Percentiles rank a stretch among this genome's conserved stretches.
phyloP scores from a whole-genome alignment of 1,140 invertebrate species.

The Zaprionus inermis region DNA sequence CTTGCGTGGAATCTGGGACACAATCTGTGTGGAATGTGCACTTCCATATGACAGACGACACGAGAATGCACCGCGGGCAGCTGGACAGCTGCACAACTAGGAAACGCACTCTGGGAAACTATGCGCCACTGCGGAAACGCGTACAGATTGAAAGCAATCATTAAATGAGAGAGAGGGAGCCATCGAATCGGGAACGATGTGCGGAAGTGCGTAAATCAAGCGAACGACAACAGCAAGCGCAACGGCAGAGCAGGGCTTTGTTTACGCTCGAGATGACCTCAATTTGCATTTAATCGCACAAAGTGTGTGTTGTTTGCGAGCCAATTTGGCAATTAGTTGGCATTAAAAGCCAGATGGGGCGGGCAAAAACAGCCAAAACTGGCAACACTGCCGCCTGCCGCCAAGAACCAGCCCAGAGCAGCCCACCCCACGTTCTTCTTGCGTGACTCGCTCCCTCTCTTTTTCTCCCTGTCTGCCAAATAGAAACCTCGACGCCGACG shows the following conservation, averaged over 20 bases:
- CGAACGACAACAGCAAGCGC: slow-evolving; percentile 15
- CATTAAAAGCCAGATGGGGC: background rate
- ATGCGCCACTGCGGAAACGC: slow-evolving; percentile 52
- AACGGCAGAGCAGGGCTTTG: background rate
- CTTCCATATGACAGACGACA: slow-evolving; percentile 13
- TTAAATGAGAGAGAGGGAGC: slow-evolving; percentile 43
- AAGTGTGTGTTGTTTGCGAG: slow-evolving; percentile 27
- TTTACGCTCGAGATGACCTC: slow-evolving; percentile 52
- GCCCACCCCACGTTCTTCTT: slow-evolving; percentile 5
- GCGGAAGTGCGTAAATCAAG: slow-evolving; percentile 81
- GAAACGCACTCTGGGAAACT: background rate
- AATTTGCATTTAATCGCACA: slow-evolving; percentile 57
- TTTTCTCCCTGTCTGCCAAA: slow-evolving; percentile 15
- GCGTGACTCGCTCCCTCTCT: slow-evolving; percentile 22
- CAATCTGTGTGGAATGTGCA: slow-evolving; percentile 46
- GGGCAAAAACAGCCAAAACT: slow-evolving; percentile 12
- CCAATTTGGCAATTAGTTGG: slow-evolving; percentile 70
- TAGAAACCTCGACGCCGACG: slow-evolving; percentile 47
- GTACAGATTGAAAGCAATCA: slow-evolving; percentile 64
- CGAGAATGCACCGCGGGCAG: slow-evolving; percentile 32
- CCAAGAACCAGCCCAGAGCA: background rate
- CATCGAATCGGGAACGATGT: slow-evolving; percentile 4
- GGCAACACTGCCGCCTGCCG: slow-evolving; percentile 14
- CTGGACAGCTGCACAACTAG: background rate
- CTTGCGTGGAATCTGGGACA: slow-evolving; percentile 55